These are phyloP conservation scores for Drosophila ezoana DNA, from an alignment of 2,888 invertebrate genomes.

Conservation along the genomic window DNA sequence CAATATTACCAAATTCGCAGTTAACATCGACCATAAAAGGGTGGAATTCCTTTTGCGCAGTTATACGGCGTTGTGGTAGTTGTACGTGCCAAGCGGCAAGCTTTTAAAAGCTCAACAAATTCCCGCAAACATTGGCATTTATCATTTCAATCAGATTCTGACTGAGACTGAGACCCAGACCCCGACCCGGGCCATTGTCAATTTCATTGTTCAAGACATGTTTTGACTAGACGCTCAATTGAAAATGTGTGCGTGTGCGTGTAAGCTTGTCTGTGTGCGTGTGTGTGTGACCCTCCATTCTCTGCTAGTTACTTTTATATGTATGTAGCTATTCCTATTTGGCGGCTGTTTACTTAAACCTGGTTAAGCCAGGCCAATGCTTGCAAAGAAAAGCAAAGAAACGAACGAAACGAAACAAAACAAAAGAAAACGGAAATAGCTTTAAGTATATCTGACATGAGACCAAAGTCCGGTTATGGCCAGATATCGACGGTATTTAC, in stretches of 20 bases:
- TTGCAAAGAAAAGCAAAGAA: slow-evolving; percentile 17
- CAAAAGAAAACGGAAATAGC: slow-evolving; percentile 33
- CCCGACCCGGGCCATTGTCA: slow-evolving; percentile 38
- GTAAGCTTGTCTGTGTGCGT: background rate
- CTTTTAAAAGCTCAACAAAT: slow-evolving; percentile 28
- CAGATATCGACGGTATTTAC: slow-evolving; percentile 57
- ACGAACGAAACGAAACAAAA: slow-evolving; percentile 13
- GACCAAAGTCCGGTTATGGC: slow-evolving; percentile 64
- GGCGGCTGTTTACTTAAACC: slow-evolving; percentile 50
- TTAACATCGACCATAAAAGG: background rate
- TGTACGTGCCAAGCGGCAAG: slow-evolving; percentile 5
- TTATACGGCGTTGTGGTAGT: background rate
- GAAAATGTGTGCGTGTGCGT: background rate
- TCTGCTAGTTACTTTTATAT: slow-evolving; percentile 23
- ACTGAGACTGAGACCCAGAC: slow-evolving; percentile 17
- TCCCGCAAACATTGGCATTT: slow-evolving; percentile 10
- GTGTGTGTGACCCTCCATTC: slow-evolving; percentile 17
- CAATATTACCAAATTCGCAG: background rate
- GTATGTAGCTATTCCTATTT: slow-evolving; percentile 16
- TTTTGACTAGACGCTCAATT: slow-evolving; percentile 48
- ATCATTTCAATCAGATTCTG: slow-evolving; percentile 29
- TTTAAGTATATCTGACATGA: slow-evolving; percentile 34
- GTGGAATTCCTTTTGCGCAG: background rate
- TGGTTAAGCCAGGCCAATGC: slow-evolving; percentile 16
- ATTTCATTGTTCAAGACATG: slow-evolving; percentile 38